Evolutionary conservation across 2,888 invertebrate genomes (phyloP), one percentile per base, ranked within the genome.

Genomic region (Acronicta alni): DNA sequence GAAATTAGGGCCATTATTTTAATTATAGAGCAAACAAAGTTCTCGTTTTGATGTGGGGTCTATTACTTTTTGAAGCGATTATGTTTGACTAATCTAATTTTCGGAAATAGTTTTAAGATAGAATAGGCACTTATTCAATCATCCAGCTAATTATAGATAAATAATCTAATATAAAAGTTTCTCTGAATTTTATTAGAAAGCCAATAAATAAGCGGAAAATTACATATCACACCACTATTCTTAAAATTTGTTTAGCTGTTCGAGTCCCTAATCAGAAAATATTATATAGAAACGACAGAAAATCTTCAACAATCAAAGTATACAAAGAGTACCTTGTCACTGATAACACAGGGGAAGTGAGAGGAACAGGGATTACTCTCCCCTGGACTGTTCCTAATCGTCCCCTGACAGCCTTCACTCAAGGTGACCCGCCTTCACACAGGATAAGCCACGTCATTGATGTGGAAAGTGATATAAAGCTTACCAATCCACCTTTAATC

Each of bases 11-110:
- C 85, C 83, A 93, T 93, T 92, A 91, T 85, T 80, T 88, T 93
- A 93, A 93, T 93, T 93, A 93, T 90, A 91, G 86, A 86, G 88
- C 76, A 88, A 91, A 89, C 85, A 89, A 74, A 78, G 73, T 78
- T 77, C 81, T 51, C 66, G 62, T 80, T 67, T 79, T 84, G 81
- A 86, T 84, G 87, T 86, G 57, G 75, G 80, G 80, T 76, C 77
- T 78, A 79, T 62, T 32, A 48, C 15, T 52, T 72, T 58, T 59
- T 60, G 48, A 52, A 63, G 60, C 57, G 51, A 59, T 67, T 67
- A 62, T 56, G 51, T 56, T 58, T 37, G 60, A 63, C 54, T 60
- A 59, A 66, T 68, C 26, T 42, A 53, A 70, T 72, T 79, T 51
- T 38, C 0, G 42, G 30, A 20, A 57, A 65, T 35, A 38, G 44